Percentiles rank a stretch among this genome's conserved stretches.
Evolutionary conservation across 2,888 invertebrate species (phyloP).

Genomic region (Acleris cristana): DNA sequence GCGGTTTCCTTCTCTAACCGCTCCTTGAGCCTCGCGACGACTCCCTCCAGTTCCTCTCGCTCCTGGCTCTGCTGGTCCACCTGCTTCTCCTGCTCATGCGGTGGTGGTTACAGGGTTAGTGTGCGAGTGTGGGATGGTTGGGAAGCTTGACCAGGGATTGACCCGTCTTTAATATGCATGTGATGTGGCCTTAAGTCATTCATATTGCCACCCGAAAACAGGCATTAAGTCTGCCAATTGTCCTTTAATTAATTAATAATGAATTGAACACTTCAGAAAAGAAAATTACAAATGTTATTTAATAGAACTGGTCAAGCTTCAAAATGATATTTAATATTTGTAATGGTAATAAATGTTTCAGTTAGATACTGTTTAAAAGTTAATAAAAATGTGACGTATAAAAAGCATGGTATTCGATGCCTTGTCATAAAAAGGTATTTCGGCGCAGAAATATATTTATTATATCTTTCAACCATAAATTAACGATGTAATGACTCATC

Average conservation of each 20-base stretch:
- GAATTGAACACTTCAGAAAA: too few relatives aligned
- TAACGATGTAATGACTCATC: slow-evolving; percentile 25
- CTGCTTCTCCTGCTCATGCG: slow-evolving; percentile 89
- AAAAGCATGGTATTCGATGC: slow-evolving; percentile 27
- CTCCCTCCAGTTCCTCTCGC: slow-evolving; percentile 95
- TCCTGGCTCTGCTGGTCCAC: slow-evolving; percentile 95
- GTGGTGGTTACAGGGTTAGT: slow-evolving; percentile 44
- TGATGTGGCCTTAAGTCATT: neutral
- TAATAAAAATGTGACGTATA: slow-evolving; percentile 7
- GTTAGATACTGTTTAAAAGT: slow-evolving; percentile 27
- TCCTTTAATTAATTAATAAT: too few relatives aligned
- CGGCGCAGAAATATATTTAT: slow-evolving; percentile 13
- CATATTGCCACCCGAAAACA: neutral
- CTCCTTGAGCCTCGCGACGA: slow-evolving; percentile 91
- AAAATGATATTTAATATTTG: slow-evolving; percentile 4
- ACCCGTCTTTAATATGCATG: neutral
- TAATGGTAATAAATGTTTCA: slow-evolving; percentile 10
- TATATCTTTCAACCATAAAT: slow-evolving; percentile 21
- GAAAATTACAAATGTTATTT: too few relatives aligned
- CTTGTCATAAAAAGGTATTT: slow-evolving; percentile 35
- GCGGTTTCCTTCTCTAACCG: slow-evolving; percentile 95
- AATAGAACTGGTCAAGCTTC: slow-evolving; percentile 16
- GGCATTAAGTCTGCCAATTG: too few relatives aligned
- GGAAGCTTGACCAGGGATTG: slow-evolving; percentile 36
- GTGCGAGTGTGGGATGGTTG: slow-evolving; percentile 43